A percentile compares a stretch with the other conserved stretches of the same genome.
These are phyloP conservation scores for Burhinus bistriatus DNA, from an alignment of 2,113 vertebrate genomes.

Conservation along the genomic window DNA sequence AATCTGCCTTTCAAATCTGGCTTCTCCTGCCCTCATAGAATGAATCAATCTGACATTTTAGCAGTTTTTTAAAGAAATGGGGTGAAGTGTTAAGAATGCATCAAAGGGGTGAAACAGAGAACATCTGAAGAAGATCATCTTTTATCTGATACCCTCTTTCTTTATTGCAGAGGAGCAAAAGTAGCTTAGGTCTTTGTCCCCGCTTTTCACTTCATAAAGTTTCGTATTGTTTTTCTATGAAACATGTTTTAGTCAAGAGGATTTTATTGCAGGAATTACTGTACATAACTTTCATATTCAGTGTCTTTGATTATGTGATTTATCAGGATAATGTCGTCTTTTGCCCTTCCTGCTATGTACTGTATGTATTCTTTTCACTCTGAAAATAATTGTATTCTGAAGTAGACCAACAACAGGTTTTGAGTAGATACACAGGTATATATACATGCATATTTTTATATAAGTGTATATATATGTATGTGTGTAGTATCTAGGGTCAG, in stretches of 20 bases:
- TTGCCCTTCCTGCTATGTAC: background rate
- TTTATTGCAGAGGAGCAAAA: background rate
- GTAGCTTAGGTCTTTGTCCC: constrained; percentile 24
- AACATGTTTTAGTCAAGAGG: background rate
- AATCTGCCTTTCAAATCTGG: constrained; percentile 62
- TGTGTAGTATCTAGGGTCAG: background rate
- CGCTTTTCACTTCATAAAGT: background rate
- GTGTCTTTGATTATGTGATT: background rate
- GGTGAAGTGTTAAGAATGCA: constrained; percentile 63
- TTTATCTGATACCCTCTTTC: constrained; percentile 37
- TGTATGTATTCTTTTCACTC: background rate
- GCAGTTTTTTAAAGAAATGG: constrained; percentile 63
- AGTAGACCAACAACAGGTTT: background rate
- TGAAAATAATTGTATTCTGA: background rate
- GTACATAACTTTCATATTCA: background rate
- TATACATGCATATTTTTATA: background rate
- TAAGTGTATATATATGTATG: background rate
- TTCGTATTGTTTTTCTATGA: constrained; percentile 20
- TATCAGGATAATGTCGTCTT: background rate
- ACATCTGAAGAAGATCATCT: constrained; percentile 65
- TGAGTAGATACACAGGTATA: background rate
- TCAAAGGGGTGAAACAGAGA: constrained; percentile 63
- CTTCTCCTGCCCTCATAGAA: constrained; percentile 37
- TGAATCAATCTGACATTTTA: constrained; percentile 69
- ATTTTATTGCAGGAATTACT: background rate